phyloP scores from a whole-genome alignment of 2,888 invertebrate species.

The Diabrotica balteata region DNA sequence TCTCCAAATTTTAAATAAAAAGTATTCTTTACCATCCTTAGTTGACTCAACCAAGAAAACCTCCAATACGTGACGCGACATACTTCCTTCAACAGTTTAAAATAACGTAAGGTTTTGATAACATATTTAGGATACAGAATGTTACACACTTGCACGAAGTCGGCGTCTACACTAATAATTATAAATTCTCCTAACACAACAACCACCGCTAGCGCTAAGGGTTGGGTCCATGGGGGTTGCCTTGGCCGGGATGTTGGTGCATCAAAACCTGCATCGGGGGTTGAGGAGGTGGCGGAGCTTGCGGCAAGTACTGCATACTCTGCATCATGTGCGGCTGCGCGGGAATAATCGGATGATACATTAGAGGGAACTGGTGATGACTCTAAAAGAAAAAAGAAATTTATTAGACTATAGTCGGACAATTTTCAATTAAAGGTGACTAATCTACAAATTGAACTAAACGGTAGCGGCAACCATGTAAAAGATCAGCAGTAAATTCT shows the following conservation, averaged over 20 bases:
- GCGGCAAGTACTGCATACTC: conserved; percentile 62
- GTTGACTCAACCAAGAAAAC: too few species aligned
- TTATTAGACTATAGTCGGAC: too few species aligned
- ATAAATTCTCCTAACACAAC: conserved; percentile 37
- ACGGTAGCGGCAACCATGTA: too few species aligned
- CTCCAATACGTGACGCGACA: too few species aligned
- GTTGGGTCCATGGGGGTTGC: conserved; percentile 54
- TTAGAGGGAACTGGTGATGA: conserved; percentile 56
- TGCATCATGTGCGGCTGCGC: conserved; percentile 63
- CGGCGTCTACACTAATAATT: conserved; percentile 18
- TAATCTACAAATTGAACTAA: too few species aligned
- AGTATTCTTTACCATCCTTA: too few species aligned
- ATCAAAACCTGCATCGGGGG: conserved; percentile 47
- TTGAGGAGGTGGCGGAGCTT: conserved; percentile 61
- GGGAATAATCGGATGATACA: conserved; percentile 65
- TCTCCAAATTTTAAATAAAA: too few species aligned
- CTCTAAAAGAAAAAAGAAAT: conserved; percentile 4
- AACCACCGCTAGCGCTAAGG: conserved; percentile 51
- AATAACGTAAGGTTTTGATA: neutral
- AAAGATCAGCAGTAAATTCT: too few species aligned
- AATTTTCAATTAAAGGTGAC: too few species aligned
- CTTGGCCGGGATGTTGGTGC: conserved; percentile 59
- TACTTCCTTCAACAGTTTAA: neutral
- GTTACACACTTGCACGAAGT: conserved; percentile 6
- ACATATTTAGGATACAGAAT: conserved; percentile 10